Evolutionary conservation across 2,888 invertebrate genomes (phyloP).

Genomic region (Carterocephalus palaemon): DNA sequence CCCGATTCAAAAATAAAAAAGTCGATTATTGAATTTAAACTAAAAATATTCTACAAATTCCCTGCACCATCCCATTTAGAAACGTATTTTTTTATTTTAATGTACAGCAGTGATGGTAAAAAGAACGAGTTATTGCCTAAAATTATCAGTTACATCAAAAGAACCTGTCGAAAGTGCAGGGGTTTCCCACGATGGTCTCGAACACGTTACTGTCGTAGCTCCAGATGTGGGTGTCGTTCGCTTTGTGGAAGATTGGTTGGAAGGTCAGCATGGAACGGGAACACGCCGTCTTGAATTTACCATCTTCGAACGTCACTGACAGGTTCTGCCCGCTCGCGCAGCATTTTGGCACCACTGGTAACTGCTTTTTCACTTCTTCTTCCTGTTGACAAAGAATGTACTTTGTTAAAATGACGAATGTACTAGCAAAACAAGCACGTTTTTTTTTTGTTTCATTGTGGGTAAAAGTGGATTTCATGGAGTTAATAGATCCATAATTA

Average conservation of each 20-base stretch:
- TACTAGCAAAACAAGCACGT: too few species aligned
- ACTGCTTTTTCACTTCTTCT: conserved; percentile 57
- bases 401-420: too few species aligned
- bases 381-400: conserved; percentile 40
- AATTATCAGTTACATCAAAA: conserved; percentile 14
- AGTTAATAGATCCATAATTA: too few species aligned
- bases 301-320: conserved; percentile 50
- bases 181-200: conserved; percentile 77
- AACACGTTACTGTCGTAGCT: conserved; percentile 67
- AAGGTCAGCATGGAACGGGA: conserved; percentile 60
- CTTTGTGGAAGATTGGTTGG: conserved; percentile 74
- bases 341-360: conserved; percentile 74
- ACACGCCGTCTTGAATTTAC: conserved; percentile 52
- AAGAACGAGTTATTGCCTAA: conserved; percentile 7
- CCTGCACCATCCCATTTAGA: too few species aligned
- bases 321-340: conserved; percentile 74
- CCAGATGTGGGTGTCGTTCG: conserved; percentile 72
- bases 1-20: too few species aligned
- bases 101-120: too few species aligned
- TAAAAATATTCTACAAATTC: too few species aligned
- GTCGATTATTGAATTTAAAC: too few species aligned
- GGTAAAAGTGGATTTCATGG: too few species aligned
- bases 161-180: conserved; percentile 77
- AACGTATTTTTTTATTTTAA: too few species aligned
- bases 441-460: too few species aligned